phyloP scores from a whole-genome alignment of 2,888 invertebrate species.

The Helleia helle region DNA sequence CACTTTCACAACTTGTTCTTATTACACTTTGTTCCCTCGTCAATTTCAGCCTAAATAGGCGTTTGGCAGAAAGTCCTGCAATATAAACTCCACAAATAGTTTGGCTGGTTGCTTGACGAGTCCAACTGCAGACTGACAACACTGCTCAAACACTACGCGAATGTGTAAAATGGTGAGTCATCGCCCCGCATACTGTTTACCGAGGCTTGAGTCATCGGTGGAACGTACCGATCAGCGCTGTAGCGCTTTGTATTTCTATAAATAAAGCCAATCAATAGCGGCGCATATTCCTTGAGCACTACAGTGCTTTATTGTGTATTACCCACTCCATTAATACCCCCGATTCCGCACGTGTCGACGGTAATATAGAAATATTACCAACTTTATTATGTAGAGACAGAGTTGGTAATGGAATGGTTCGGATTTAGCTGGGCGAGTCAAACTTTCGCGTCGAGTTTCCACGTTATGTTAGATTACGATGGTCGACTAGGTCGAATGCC shows the following conservation, averaged over 20 bases:
- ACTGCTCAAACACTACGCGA: slow-evolving; percentile 72
- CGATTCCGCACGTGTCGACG: slow-evolving; percentile 67
- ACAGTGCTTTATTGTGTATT: slow-evolving; percentile 40
- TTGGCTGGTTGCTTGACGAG: slow-evolving; percentile 56
- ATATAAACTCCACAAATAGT: slow-evolving; percentile 60
- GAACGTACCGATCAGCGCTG: slow-evolving; percentile 43
- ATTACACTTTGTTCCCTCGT: slow-evolving; percentile 38
- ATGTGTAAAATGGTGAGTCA: slow-evolving; percentile 75
- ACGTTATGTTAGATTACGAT: slow-evolving; percentile 64
- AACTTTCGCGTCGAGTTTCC: slow-evolving; percentile 67
- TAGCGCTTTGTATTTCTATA: slow-evolving; percentile 40
- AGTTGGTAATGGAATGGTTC: slow-evolving; percentile 13
- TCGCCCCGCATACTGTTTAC: slow-evolving; percentile 75
- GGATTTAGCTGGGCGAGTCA: slow-evolving; percentile 34
- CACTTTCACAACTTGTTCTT: slow-evolving; percentile 66
- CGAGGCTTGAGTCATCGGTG: slow-evolving; percentile 70
- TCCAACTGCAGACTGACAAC: slow-evolving; percentile 72
- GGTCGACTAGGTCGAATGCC: slow-evolving; percentile 68
- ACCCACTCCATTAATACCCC: slow-evolving; percentile 68
- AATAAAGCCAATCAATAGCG: slow-evolving; percentile 1
- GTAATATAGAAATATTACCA: slow-evolving; percentile 33
- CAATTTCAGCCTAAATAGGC: slow-evolving; percentile 48
- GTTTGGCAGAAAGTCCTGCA: slow-evolving; percentile 59
- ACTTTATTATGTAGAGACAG: slow-evolving; percentile 26
- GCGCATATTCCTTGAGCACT: slow-evolving; percentile 43